phyloP scores from a whole-genome alignment of 2,797 vertebrate species.

The Sternotherus odoratus region DNA sequence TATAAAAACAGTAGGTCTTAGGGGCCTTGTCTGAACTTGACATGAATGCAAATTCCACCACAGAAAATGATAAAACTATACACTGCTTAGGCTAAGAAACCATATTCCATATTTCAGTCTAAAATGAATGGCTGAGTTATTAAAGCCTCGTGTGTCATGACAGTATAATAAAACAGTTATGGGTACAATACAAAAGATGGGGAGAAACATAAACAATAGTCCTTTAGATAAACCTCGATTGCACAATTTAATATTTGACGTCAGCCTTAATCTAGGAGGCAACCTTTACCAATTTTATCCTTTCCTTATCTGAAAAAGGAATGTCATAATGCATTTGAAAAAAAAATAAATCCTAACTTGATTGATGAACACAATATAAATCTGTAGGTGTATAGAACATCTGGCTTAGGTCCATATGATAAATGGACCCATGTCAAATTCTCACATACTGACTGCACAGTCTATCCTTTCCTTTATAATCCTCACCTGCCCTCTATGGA shows the following conservation, averaged over 20 bases:
- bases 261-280: not conserved
- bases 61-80: not conserved
- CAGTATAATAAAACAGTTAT: not conserved
- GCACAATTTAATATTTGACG: not conserved
- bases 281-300: not conserved
- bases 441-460: not conserved
- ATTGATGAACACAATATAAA: not conserved
- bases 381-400: rapidly evolving
- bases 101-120: not conserved
- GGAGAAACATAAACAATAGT: not conserved
- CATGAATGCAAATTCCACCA: not conserved
- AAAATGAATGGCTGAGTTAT: not conserved
- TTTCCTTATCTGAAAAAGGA: not conserved
- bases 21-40: not conserved
- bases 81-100: not conserved
- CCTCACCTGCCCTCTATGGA: slow-evolving; percentile 36
- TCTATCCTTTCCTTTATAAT: not conserved
- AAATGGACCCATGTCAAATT: not conserved
- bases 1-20: not conserved
- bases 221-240: not conserved
- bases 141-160: not conserved
- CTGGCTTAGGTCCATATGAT: not conserved
- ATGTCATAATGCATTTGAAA: not conserved
- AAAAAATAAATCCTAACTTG: not conserved
- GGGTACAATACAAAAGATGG: not conserved